Evolutionary conservation across 2,888 invertebrate genomes (phyloP).

Genomic region (Allygus modestus): DNA sequence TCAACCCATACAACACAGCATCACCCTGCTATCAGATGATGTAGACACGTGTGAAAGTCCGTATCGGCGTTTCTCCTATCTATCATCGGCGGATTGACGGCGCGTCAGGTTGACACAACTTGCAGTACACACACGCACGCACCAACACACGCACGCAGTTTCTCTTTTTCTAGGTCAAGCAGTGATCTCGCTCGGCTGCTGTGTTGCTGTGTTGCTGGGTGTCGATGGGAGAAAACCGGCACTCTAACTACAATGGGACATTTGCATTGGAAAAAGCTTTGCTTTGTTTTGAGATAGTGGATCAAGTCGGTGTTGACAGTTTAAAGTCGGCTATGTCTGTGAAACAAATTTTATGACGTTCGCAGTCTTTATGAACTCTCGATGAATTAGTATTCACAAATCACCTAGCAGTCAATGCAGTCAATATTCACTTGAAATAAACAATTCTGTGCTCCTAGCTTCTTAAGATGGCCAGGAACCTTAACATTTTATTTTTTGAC

Average conservation of each 20-base stretch:
- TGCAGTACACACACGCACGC: not conserved
- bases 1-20: conserved; percentile 19
- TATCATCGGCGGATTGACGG: conserved; percentile 43
- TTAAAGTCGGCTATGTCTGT: no score
- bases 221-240: conserved; percentile 25
- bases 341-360: no score
- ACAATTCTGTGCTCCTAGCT: no score
- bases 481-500: no score
- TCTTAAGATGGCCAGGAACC: no score
- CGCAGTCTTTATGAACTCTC: no score
- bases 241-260: not conserved
- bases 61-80: conserved; percentile 50
- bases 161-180: conserved; percentile 53
- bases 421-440: no score
- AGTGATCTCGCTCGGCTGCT: conserved; percentile 3
- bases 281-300: not conserved
- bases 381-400: no score
- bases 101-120: conserved; percentile 32
- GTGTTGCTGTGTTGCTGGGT: conserved; percentile 3
- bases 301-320: no score
- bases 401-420: no score
- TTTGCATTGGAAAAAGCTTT: not conserved
- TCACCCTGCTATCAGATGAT: conserved; percentile 10
- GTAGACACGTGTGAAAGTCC: conserved; percentile 14
- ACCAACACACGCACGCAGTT: conserved; percentile 27